Base-by-base conservation (phyloP, 2,797 vertebrate genomes). In the Betta splendens region DNA sequence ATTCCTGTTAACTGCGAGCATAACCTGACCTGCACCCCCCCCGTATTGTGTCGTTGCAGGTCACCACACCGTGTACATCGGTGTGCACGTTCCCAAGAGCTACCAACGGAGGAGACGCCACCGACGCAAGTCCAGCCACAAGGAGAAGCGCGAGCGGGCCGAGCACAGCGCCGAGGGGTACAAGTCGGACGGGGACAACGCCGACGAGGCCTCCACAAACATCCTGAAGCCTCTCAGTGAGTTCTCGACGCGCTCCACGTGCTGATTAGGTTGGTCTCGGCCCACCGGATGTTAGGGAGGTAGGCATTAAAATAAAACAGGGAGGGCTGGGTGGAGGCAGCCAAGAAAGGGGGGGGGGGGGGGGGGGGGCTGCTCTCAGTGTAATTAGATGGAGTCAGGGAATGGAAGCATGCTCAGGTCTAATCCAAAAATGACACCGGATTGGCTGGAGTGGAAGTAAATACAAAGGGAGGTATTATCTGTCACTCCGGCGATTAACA, bases 51-150 rank as follows among this genome's bases (percentile, higher is more conserved):
- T 39, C 58, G 43, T 25, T 16, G 23, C 40, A 99, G 98, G 97
- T 86, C 98, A 98, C 84, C 98, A 97, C 85, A 98, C 98, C 0
- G 95, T 98, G 75, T 98, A 99, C 86, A 94, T 99, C 0, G 98
- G 97, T n/a, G 96, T 98, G 64, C 93, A 98, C 0, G 96, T 99
- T 52, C 96, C 98, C 31, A 98, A 98, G 90, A 99, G 97, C 85
- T 98, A 95, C 73, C 90, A 94, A 50, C 93, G 96, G 20, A 91
- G 96, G 64, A 88, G 96, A 63, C 95, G 93, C 51, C 98, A 98
- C 77, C 89, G 92, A 61, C 94, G 95, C 73, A 94, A 89, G 87
- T 79, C 95, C 1, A 91, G 89, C 66, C 94, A 96, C 88, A 98
- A 94, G 88, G 97, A 98, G 42, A 96, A 85, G 75, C 93, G 92